Evolutionary conservation across 1,140 invertebrate genomes (phyloP).

Genomic region (Dermatophagoides farinae): DNA sequence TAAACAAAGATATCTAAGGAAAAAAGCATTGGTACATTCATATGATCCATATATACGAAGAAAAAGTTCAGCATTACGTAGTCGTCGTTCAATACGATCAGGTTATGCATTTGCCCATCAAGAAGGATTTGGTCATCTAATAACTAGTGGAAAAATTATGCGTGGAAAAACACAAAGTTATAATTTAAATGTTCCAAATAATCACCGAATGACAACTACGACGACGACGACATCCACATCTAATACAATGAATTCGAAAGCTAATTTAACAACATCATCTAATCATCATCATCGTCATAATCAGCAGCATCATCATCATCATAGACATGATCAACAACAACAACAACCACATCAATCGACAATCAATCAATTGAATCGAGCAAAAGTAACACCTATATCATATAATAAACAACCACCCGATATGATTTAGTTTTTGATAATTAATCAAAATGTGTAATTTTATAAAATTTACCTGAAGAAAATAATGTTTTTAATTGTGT

Average conservation of each 20-base stretch:
- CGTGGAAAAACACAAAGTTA: constrained; percentile 16
- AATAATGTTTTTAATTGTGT: too few species aligned
- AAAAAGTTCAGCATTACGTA: constrained; percentile 54
- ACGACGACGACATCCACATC: background rate
- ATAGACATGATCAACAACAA: too few species aligned
- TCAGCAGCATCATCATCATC: too few species aligned
- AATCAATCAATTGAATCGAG: too few species aligned
- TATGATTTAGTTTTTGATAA: too few species aligned
- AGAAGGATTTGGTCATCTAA: constrained; percentile 89
- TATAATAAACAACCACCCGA: background rate
- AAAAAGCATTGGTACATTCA: constrained; percentile 34
- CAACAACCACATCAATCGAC: too few species aligned
- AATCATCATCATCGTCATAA: background rate
- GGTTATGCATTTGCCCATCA: constrained; percentile 96
- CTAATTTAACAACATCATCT: background rate
- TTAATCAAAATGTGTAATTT: too few species aligned
- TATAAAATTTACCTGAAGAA: background rate
- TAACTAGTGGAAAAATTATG: constrained; percentile 96
- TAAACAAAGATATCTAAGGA: constrained; percentile 40
- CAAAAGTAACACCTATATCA: background rate
- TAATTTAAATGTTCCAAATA: constrained; percentile 7
- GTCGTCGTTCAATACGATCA: constrained; percentile 68
- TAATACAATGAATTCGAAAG: too few species aligned
- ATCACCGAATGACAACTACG: background rate
- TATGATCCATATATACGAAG: constrained; percentile 56